Percentiles rank a stretch among this genome's conserved stretches.
phyloP scores from a whole-genome alignment of 2,888 invertebrate species.

The Cristatella mucedo region DNA sequence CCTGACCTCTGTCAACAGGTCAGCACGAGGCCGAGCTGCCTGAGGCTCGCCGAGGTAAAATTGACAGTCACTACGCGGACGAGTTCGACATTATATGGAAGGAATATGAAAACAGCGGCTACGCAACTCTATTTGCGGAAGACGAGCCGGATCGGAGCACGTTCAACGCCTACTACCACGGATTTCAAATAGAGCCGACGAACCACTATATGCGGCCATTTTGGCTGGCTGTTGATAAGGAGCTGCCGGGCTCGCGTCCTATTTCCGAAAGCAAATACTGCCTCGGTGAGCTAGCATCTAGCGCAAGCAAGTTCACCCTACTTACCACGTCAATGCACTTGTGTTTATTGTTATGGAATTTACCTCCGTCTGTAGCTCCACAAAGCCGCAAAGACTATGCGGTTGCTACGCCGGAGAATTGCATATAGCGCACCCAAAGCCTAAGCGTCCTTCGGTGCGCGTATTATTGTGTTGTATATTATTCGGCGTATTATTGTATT shows the following conservation, averaged over 20 bases:
- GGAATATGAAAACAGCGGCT: constrained; percentile 21
- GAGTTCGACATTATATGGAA: constrained; percentile 27
- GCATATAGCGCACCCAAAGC: too few species aligned
- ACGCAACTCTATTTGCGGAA: constrained; percentile 30
- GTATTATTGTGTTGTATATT: too few species aligned
- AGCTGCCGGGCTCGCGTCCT: constrained; percentile 15
- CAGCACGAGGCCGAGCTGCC: background rate
- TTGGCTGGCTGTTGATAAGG: constrained; percentile 22
- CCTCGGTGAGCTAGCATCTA: too few species aligned
- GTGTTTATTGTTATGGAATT: too few species aligned
- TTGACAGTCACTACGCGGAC: background rate
- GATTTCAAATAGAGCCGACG: constrained; percentile 26
- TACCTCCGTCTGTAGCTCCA: too few species aligned
- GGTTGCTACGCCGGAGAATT: too few species aligned
- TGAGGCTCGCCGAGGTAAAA: background rate
- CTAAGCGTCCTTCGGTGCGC: too few species aligned
- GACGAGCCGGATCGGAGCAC: constrained; percentile 25
- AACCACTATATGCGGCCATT: constrained; percentile 36
- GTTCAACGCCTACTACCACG: constrained; percentile 27
- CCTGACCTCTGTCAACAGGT: too few species aligned
- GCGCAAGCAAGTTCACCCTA: too few species aligned
- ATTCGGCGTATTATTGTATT: background rate
- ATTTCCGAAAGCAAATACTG: too few species aligned
- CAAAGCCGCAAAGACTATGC: too few species aligned
- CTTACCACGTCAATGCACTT: too few species aligned